These are phyloP conservation scores for Silurus aristotelis DNA, from an alignment of 2,797 vertebrate genomes.

Conservation along the genomic window DNA sequence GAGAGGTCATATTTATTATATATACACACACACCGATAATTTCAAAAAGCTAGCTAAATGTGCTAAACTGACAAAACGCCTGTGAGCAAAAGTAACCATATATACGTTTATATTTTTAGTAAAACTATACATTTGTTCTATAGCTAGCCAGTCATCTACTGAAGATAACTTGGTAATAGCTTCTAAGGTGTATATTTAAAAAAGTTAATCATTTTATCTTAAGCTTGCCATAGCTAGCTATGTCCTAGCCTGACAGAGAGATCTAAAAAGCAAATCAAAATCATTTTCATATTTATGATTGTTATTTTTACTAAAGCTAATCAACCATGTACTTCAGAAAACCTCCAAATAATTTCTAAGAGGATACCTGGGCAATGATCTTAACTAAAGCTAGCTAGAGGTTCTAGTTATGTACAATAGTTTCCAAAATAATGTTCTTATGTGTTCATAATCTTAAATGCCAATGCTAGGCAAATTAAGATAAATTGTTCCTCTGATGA, in stretches of 20 bases:
- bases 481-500: neutral
- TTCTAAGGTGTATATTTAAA: neutral
- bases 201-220: neutral
- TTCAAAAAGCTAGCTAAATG: neutral
- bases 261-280: neutral
- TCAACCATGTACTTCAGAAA: neutral
- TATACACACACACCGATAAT: neutral
- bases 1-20: neutral
- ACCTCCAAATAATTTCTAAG: neutral
- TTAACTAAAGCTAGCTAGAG: neutral
- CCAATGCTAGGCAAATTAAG: neutral
- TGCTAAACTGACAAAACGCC: neutral
- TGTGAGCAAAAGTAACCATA: neutral
- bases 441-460: neutral
- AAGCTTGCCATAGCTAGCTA: neutral
- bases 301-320: neutral
- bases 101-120: neutral
- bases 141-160: neutral
- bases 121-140: neutral
- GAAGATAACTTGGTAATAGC: neutral
- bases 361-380: neutral
- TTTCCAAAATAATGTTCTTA: neutral
- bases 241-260: neutral
- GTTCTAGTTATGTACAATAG: neutral
- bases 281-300: neutral